phyloP scores from a whole-genome alignment of 2,888 invertebrate genomes.

The Oxyteleia sp. region DNA sequence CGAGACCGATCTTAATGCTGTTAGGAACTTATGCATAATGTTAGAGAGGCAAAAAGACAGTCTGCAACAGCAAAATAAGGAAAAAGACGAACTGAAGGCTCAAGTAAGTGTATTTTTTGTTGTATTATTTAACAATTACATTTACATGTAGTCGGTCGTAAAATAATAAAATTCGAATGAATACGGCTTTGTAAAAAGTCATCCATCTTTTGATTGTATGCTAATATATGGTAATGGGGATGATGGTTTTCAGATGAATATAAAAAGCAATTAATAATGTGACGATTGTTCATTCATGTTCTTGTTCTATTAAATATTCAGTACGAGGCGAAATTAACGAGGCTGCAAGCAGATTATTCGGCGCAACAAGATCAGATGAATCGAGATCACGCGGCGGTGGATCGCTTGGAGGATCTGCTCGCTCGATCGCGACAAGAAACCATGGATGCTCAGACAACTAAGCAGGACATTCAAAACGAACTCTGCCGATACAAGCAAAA shows the following conservation, averaged over 20 bases:
- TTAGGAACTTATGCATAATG: constrained; percentile 89
- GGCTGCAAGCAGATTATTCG: constrained; percentile 87
- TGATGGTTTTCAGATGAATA: not conserved
- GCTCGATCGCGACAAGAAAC: constrained; percentile 89
- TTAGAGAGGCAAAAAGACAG: constrained; percentile 91
- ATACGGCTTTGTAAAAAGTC: not conserved
- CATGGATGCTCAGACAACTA: constrained; percentile 90
- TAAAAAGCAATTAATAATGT: constrained; percentile 22
- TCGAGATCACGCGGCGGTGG: constrained; percentile 88
- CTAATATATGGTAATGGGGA: constrained; percentile 29
- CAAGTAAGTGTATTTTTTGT: constrained; percentile 85
- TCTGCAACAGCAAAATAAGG: constrained; percentile 89
- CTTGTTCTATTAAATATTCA: constrained; percentile 79
- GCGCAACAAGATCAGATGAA: constrained; percentile 86
- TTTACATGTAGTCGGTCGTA: not conserved
- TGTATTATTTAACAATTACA: too few relatives aligned
- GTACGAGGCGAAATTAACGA: constrained; percentile 88
- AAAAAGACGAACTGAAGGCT: constrained; percentile 87
- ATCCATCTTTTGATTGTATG: constrained; percentile 17
- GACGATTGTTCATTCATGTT: constrained; percentile 25
- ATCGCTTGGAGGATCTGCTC: constrained; percentile 89
- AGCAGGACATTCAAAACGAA: constrained; percentile 91
- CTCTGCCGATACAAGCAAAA: constrained; percentile 89
- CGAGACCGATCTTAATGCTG: constrained; percentile 90
- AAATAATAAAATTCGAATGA: not conserved